These are phyloP conservation scores for Drosophila lacicola DNA, from an alignment of 2,888 invertebrate genomes.

Conservation along the genomic window DNA sequence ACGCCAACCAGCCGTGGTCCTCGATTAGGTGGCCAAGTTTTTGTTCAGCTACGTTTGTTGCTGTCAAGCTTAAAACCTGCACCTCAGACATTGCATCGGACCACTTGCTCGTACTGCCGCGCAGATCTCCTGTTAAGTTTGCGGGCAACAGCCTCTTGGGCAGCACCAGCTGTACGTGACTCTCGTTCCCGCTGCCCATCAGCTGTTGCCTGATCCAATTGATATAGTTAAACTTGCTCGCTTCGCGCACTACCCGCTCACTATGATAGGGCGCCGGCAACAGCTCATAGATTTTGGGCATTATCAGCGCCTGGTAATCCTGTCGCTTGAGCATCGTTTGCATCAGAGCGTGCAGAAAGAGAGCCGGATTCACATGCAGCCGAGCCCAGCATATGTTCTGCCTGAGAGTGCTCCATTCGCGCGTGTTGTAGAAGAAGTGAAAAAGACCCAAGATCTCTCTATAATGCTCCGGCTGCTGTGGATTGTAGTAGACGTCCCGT, in stretches of 20 bases:
- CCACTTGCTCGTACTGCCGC: constrained; percentile 50
- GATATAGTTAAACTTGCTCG: constrained; percentile 85
- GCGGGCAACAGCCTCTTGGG: constrained; percentile 40
- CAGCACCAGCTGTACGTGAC: constrained; percentile 6
- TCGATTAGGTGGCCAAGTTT: constrained; percentile 87
- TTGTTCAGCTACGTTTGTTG: neutral
- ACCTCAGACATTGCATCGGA: constrained; percentile 56
- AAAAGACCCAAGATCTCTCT: constrained; percentile 84
- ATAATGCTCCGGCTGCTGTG: constrained; percentile 29
- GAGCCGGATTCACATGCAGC: constrained; percentile 89
- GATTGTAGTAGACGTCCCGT: constrained; percentile 31
- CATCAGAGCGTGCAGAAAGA: constrained; percentile 89
- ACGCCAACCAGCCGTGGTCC: constrained; percentile 88
- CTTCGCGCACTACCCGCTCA: constrained; percentile 88
- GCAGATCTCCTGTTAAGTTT: constrained; percentile 29
- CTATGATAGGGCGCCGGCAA: constrained; percentile 91
- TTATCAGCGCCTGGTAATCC: constrained; percentile 88
- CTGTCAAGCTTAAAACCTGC: constrained; percentile 37
- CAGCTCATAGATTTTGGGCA: constrained; percentile 91
- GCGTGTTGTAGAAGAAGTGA: constrained; percentile 87
- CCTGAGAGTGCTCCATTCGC: constrained; percentile 88
- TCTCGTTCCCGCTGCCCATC: neutral
- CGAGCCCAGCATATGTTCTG: constrained; percentile 88
- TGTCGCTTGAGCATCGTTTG: constrained; percentile 88
- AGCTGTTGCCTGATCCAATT: constrained; percentile 44